A percentile compares a stretch with the other conserved stretches of the same genome.
These are phyloP conservation scores for Zaprionus africanus DNA, from an alignment of 1,140 invertebrate genomes.

Conservation along the genomic window DNA sequence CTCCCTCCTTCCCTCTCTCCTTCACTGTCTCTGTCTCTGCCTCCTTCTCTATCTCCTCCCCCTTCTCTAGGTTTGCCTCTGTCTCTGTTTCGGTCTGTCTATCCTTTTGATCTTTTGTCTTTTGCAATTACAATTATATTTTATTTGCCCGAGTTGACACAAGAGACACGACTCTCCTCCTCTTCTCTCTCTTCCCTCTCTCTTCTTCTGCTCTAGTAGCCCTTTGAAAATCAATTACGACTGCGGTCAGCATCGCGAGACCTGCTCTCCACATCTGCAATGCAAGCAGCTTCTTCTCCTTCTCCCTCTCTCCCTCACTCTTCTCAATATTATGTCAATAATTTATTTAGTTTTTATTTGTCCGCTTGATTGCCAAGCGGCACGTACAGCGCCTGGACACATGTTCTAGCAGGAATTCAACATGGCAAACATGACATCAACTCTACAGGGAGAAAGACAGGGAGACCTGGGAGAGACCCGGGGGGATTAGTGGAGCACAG, in stretches of 20 bases:
- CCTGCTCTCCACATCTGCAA: neutral
- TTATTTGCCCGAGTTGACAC: slow-evolving; percentile 78
- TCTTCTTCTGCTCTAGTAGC: slow-evolving; percentile 14
- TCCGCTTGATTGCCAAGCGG: slow-evolving; percentile 27
- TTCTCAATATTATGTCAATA: slow-evolving; percentile 70
- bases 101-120: slow-evolving; percentile 80
- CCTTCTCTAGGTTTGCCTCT: neutral
- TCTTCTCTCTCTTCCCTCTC: no score
- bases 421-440: slow-evolving; percentile 73
- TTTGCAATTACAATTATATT: slow-evolving; percentile 79
- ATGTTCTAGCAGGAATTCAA: slow-evolving; percentile 80
- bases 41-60: slow-evolving; percentile 17
- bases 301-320: neutral
- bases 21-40: slow-evolving; percentile 9
- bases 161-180: slow-evolving; percentile 36
- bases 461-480: no score
- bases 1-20: slow-evolving; percentile 3
- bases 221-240: slow-evolving; percentile 78
- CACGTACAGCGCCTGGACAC: slow-evolving; percentile 71
- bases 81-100: slow-evolving; percentile 26
- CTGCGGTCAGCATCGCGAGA: slow-evolving; percentile 45
- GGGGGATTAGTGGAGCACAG: neutral
- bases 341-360: slow-evolving; percentile 68
- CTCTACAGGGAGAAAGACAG: slow-evolving; percentile 48
- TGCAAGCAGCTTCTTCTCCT: neutral